Evolutionary conservation across 2,797 vertebrate genomes (phyloP).

Genomic region (Arremon aurantiirostris): DNA sequence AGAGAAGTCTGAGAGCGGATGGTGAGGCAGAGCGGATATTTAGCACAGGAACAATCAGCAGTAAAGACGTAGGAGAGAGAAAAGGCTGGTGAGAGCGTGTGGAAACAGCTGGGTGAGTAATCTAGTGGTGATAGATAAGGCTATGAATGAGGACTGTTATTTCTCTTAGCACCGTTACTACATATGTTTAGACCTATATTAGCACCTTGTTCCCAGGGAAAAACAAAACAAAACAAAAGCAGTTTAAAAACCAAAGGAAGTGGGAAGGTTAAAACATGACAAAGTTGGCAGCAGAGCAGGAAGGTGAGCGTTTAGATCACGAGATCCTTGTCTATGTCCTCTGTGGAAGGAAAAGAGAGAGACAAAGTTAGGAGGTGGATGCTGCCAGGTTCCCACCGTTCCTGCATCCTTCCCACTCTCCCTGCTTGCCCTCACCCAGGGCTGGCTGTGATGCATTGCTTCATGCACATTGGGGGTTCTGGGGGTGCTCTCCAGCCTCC

Average conservation of each 20-base stretch:
- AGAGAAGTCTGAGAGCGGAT: not conserved
- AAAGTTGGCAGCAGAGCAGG: constrained; percentile 67
- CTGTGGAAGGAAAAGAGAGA: constrained; percentile 81
- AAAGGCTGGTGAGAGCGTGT: not conserved
- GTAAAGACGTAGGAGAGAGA: not conserved
- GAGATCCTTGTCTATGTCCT: constrained; percentile 95
- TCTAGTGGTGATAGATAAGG: constrained; percentile 58
- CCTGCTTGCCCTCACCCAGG: not conserved
- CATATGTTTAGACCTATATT: constrained; percentile 84
- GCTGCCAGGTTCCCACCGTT: not conserved
- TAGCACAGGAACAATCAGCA: constrained; percentile 11
- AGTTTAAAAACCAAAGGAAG: constrained; percentile 69
- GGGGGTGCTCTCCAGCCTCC: not conserved
- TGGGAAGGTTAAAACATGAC: constrained; percentile 69
- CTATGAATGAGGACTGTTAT: constrained; percentile 58
- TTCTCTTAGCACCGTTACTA: constrained; percentile 90
- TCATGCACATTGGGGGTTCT: accelerated
- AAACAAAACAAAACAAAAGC: constrained; percentile 74
- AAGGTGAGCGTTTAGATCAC: constrained; percentile 83
- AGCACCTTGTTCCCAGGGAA: constrained; percentile 88
- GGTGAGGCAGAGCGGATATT: not conserved
- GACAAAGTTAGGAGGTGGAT: not conserved
- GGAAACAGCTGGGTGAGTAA: constrained; percentile 42
- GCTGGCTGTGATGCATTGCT: not conserved
- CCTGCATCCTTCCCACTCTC: not conserved